Evolutionary conservation across 2,113 vertebrate species (phyloP).

Genomic region (Scomber colias): DNA sequence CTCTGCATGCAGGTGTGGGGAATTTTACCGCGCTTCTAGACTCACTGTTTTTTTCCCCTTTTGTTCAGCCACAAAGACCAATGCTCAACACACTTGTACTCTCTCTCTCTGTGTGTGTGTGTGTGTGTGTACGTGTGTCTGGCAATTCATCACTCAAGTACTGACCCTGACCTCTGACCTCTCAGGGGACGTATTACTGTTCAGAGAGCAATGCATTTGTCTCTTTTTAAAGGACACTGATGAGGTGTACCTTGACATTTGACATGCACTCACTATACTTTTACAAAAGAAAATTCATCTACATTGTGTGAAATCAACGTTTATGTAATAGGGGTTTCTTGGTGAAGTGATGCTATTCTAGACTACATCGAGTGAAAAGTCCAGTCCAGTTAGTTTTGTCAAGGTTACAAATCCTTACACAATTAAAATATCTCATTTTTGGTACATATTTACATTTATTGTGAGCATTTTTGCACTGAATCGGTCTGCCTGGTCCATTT

Average conservation of each 20-base stretch:
- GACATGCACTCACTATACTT: neutral
- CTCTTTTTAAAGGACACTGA: neutral
- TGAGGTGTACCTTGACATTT: slow-evolving; percentile 5
- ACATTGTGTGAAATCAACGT: slow-evolving; percentile 15
- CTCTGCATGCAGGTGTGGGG: slow-evolving; percentile 60
- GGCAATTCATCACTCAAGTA: neutral
- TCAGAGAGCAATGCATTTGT: neutral
- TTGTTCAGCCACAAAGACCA: slow-evolving; percentile 26
- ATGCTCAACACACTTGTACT: neutral
- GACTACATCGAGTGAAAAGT: too few relatives aligned
- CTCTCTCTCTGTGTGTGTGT: neutral
- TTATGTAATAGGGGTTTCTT: neutral
- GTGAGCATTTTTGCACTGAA: too few relatives aligned
- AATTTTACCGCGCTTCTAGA: slow-evolving; percentile 46
- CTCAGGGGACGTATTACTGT: neutral
- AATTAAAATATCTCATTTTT: too few relatives aligned
- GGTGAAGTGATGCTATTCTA: neutral
- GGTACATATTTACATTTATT: too few relatives aligned
- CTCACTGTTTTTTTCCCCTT: neutral
- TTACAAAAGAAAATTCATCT: neutral
- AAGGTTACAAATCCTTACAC: too few relatives aligned
- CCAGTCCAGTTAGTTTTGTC: too few relatives aligned
- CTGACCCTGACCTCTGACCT: neutral
- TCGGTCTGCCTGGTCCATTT: too few relatives aligned
- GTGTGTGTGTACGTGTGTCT: neutral